Conservation (phyloP, 2,797 vertebrate genomes). For the Carcharodon carcharias region DNA sequence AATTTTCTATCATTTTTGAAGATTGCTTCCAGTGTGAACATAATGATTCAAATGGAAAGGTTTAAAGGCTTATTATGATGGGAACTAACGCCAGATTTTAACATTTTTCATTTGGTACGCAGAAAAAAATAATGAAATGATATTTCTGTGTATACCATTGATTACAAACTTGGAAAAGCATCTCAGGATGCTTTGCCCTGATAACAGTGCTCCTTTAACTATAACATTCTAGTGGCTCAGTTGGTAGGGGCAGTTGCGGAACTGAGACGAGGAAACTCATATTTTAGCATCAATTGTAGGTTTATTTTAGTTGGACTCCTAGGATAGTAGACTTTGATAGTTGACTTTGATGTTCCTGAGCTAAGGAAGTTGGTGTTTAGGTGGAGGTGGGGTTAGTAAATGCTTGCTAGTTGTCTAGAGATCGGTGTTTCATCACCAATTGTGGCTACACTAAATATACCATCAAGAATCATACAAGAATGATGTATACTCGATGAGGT, state of each 20-base stretch:
- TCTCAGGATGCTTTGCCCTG: neutral
- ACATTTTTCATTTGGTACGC: too few species aligned
- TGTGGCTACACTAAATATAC: neutral
- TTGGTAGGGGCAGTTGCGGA: neutral
- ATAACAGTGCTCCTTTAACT: neutral
- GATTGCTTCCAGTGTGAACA: too few species aligned
- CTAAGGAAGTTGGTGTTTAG: neutral
- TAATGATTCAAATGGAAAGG: too few species aligned
- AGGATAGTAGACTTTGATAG: neutral
- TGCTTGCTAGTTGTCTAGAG: neutral
- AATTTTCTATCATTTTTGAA: too few species aligned
- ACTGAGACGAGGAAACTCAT: neutral
- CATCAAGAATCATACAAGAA: neutral
- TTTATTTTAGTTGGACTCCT: neutral
- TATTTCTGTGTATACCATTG: too few species aligned
- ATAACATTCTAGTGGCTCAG: neutral
- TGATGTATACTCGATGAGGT: neutral
- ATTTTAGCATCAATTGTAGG: neutral
- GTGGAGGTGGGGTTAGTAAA: neutral
- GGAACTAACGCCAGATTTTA: too few species aligned
- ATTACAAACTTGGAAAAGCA: neutral
- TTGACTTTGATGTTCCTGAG: neutral
- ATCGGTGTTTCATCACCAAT: neutral
- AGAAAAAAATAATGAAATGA: too few species aligned
- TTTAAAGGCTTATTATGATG: too few species aligned